Conservation (phyloP, 1,140 invertebrate genomes). For the Plodia interpunctella region DNA sequence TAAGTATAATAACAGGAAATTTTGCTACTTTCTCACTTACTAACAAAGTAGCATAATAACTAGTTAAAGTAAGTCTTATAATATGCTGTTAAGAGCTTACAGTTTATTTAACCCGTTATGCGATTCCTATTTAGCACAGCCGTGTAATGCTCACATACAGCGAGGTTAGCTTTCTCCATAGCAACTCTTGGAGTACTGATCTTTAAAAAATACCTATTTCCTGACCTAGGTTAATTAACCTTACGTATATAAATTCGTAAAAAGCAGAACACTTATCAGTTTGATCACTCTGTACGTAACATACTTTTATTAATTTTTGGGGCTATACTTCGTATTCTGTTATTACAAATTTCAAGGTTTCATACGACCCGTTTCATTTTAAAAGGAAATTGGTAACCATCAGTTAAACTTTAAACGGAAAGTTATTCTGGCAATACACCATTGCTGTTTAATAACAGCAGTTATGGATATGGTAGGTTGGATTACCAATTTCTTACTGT, state of each 20-base stretch:
- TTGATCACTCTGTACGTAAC: too few species aligned
- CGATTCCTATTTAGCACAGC: not conserved
- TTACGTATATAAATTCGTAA: too few species aligned
- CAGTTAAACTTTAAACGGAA: not conserved
- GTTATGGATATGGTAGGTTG: too few species aligned
- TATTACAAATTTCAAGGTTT: constrained; percentile 6
- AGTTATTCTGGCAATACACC: not conserved
- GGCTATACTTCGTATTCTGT: not conserved
- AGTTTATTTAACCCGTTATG: not conserved
- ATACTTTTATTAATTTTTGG: not conserved
- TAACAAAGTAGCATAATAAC: too few species aligned
- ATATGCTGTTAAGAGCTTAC: not conserved
- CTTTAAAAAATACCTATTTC: too few species aligned
- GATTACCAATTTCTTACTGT: not conserved
- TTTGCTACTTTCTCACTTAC: too few species aligned
- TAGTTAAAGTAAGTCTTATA: not conserved
- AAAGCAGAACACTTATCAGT: too few species aligned
- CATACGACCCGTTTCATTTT: not conserved
- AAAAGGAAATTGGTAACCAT: not conserved
- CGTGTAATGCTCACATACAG: not conserved
- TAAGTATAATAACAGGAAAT: too few species aligned
- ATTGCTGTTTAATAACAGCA: too few species aligned
- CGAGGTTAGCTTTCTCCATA: too few species aligned
- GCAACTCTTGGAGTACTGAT: too few species aligned
- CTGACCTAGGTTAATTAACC: too few species aligned